phyloP scores from a whole-genome alignment of 2,113 vertebrate species.

The Trematomus loennbergii region DNA sequence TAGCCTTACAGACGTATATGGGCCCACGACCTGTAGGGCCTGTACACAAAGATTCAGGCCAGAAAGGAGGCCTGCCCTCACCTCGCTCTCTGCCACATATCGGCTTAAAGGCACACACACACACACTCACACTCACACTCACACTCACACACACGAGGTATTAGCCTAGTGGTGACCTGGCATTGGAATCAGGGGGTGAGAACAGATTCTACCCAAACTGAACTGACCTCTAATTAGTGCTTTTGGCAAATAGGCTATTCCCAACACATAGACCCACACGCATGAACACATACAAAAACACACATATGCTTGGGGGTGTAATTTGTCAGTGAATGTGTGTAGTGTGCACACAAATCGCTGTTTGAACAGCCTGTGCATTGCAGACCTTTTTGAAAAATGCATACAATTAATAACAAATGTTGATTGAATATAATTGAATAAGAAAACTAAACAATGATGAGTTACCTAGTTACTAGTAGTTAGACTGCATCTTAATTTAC shows the following conservation, averaged over 20 bases:
- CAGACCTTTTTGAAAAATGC: background rate
- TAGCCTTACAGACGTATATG: constrained; percentile 65
- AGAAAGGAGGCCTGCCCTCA: constrained; percentile 57
- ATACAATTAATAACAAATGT: background rate
- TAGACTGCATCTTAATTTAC: background rate
- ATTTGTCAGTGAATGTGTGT: constrained; percentile 33
- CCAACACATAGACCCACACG: constrained; percentile 46
- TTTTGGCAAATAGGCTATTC: constrained; percentile 83
- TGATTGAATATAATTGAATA: background rate
- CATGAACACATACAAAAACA: constrained; percentile 38
- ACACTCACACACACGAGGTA: constrained; percentile 24
- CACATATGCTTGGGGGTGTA: constrained; percentile 37
- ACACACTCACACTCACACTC: constrained; percentile 16
- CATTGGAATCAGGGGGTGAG: constrained; percentile 68
- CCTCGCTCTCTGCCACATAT: constrained; percentile 69
- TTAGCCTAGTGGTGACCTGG: constrained; percentile 66
- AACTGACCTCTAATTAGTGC: constrained; percentile 86
- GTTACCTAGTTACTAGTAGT: background rate
- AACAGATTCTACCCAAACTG: constrained; percentile 77
- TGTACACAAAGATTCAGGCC: constrained; percentile 62
- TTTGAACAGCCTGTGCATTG: constrained; percentile 6
- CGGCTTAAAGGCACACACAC: constrained; percentile 54
- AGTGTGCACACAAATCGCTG: constrained; percentile 34
- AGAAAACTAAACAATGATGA: background rate
- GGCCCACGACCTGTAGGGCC: constrained; percentile 63